Evolutionary conservation across 2,113 vertebrate species (phyloP).

Genomic region (Hymenochirus boettgeri): DNA sequence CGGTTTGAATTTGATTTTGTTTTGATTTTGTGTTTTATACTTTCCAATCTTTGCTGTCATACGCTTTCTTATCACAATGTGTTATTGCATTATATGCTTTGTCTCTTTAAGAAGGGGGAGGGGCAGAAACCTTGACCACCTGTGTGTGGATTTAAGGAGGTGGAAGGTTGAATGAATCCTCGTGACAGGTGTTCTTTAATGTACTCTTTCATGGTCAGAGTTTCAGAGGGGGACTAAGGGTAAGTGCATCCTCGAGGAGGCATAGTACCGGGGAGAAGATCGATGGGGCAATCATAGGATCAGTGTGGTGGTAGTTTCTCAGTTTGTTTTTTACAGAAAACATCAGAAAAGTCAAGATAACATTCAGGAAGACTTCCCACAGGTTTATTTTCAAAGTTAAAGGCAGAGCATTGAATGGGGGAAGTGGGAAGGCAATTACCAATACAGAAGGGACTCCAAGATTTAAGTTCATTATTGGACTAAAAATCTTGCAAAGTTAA

Average conservation of each 20-base stretch:
- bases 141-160: not conserved
- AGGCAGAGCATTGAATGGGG: too few species aligned
- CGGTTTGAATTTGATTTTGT: not conserved
- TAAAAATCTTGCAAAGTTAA: too few species aligned
- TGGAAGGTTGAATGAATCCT: not conserved
- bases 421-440: too few species aligned
- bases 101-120: too few species aligned
- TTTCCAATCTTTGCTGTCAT: too few species aligned
- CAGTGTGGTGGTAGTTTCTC: not conserved
- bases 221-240: not conserved
- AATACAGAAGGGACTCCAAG: too few species aligned
- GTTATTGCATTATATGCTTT: too few species aligned
- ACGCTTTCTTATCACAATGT: too few species aligned
- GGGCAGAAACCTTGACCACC: too few species aligned
- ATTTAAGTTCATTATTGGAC: too few species aligned
- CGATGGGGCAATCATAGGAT: not conserved
- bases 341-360: not conserved
- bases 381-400: too few species aligned
- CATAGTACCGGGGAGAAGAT: not conserved
- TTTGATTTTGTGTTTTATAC: not conserved
- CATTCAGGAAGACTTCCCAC: too few species aligned
- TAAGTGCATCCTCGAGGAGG: not conserved
- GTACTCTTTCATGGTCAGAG: not conserved
- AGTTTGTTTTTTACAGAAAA: not conserved
- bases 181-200: not conserved